Base-by-base conservation (phyloP, 1,140 invertebrate genomes). In the Frieseomelitta varia region DNA sequence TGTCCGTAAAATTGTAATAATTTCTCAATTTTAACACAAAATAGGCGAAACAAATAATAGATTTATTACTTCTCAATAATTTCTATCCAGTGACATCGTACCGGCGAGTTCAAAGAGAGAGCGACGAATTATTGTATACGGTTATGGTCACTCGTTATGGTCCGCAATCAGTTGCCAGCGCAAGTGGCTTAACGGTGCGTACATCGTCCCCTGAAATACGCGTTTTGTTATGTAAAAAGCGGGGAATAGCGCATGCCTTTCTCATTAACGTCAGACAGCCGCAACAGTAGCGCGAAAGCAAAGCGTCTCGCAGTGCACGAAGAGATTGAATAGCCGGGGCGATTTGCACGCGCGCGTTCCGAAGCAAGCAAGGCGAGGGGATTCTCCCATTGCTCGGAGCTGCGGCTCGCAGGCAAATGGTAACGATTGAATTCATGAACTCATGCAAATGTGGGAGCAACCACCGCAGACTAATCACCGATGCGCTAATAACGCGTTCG, bases 401-500 rank as follows among this genome's bases (percentile, higher is more conserved):
- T 68, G 39, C 39, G 47, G 3, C 71, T 73, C 0, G 14, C 0
- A 74, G 72, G 51, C 72, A 61, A 75, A 75, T 17, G 73, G 73
- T 75, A 75, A 39, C 73, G 65, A 69, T 79, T 53, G 51, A 56
- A 80, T 79, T 79, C 53, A 68, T 55, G 27, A 63, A 51, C 61
- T 10, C 14, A 81, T 83, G 81, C 63, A 77, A 82, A 82, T 69
- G 61, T 27, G 27, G 56, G 21, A 61, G 71, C 61, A 55, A 56
- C 61, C 73, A 34, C 39, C 39, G 14, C 55, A 30, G 30, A n/a
- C 63, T 69, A 71, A 78, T 81, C 72, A 56, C 19, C 72, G 58
- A 75, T 53, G 80, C 80, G 80, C 74, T 78, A 83, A 83, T 34
- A 58, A 83, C 81, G 27, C 21, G 27, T 21, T 53, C 71, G 39